Evolutionary conservation across 1,140 invertebrate species (phyloP).

Genomic region (Asobara japonica): DNA sequence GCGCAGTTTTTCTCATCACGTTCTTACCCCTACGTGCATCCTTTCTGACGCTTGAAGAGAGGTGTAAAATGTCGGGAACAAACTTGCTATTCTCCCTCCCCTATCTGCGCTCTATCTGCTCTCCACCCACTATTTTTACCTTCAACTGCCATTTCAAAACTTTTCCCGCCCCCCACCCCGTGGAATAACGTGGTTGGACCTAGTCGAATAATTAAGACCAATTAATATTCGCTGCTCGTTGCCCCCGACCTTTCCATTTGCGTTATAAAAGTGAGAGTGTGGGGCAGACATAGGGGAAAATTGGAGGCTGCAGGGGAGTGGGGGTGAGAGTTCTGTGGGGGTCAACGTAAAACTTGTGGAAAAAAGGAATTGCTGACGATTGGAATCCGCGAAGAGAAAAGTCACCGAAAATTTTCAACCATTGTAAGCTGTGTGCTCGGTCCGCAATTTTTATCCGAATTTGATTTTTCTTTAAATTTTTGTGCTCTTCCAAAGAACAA

Average conservation of each 20-base stretch:
- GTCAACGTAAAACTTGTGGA: not conserved
- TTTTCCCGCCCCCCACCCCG: not conserved
- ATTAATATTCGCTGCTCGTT: conserved; percentile 57
- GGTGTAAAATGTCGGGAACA: conserved; percentile 18
- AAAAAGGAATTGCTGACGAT: too few relatives aligned
- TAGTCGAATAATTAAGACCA: conserved; percentile 54
- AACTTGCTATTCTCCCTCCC: not conserved
- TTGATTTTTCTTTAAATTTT: too few relatives aligned
- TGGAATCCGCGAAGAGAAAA: too few relatives aligned
- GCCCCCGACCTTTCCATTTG: conserved; percentile 14
- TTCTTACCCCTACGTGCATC: conserved; percentile 3
- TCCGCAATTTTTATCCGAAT: too few relatives aligned
- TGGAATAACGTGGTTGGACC: conserved; percentile 19
- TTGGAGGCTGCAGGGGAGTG: too few relatives aligned
- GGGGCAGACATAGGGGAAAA: not conserved
- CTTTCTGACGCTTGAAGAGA: not conserved
- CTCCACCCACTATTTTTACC: not conserved
- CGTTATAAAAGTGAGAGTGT: conserved; percentile 10
- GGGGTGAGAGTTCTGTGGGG: not conserved
- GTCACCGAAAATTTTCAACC: too few relatives aligned
- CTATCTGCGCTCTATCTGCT: not conserved
- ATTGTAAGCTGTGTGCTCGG: too few relatives aligned
- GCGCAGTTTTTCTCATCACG: conserved; percentile 20
- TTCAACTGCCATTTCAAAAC: conserved; percentile 5
- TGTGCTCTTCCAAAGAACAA: too few relatives aligned